phyloP scores from a whole-genome alignment of 2,888 invertebrate species.

The Drosophila meridiana region DNA sequence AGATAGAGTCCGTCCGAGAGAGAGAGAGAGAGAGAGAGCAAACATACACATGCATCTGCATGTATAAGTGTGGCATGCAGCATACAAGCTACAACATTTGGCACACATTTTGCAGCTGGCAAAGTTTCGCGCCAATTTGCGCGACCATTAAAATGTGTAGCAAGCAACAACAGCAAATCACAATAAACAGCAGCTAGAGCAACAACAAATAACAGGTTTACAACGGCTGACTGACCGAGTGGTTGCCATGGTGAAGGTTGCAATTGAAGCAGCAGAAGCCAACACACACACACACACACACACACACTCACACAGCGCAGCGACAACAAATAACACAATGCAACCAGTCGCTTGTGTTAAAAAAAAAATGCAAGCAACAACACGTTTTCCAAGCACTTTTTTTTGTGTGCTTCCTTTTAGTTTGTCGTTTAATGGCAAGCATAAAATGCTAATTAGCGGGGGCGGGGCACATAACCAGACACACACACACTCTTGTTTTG shows the following conservation, averaged over 20 bases:
- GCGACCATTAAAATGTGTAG: conserved; percentile 60
- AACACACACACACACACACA: conserved; percentile 23
- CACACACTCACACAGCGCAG: conserved; percentile 22
- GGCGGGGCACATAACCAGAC: conserved; percentile 41
- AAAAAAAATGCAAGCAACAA: conserved; percentile 55
- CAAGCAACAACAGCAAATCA: conserved; percentile 49
- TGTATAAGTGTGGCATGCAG: conserved; percentile 32
- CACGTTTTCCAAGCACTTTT: conserved; percentile 60
- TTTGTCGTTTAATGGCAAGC: conserved; percentile 36
- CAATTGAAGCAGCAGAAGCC: conserved; percentile 47
- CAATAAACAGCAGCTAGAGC: conserved; percentile 50
- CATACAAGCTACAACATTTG: conserved; percentile 41
- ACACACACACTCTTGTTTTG: conserved; percentile 32
- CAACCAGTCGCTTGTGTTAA: conserved; percentile 48
- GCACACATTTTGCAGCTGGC: conserved; percentile 73
- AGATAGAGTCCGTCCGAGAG: conserved; percentile 4
- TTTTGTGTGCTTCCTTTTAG: conserved; percentile 25
- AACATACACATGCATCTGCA: conserved; percentile 10
- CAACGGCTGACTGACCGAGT: conserved; percentile 70
- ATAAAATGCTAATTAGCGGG: conserved; percentile 62
- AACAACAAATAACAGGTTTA: conserved; percentile 69
- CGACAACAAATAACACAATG: conserved; percentile 39
- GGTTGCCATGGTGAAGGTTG: conserved; percentile 75
- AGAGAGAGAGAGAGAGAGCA: conserved; percentile 9
- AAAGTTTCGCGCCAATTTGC: conserved; percentile 77